Evolutionary conservation across 1,140 invertebrate species (phyloP), one percentile per base, ranked within the genome.

Genomic region (Tetramorium simillimum): DNA sequence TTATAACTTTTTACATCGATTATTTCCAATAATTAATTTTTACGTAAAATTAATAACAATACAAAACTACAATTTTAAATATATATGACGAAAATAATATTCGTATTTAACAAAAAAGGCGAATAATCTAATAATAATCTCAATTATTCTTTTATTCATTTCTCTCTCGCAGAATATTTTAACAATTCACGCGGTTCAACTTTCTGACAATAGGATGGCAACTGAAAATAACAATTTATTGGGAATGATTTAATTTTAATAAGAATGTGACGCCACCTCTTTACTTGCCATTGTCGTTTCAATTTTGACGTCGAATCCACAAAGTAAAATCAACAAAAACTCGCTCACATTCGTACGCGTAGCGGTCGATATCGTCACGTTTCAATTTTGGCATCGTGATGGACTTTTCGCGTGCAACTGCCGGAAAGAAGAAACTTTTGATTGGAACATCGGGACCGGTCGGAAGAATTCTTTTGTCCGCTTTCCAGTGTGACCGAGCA

Each of bases 371-470:
- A 88, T 88, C 84, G 92, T 92, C 92, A 89, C 92, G 90, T 92
- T 92, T 92, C 92, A 92, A 93, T 93, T 92, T 91, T 91, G 89
- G 85, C 88, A 86, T 46, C 73, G 80, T 90, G 92, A 92, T 92
- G 90, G 91, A 92, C 90, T 91, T 87, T 85, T 75, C 86, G 86
- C 80, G 80, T 88, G 82, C 65, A 46, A 78, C 24, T 49, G n/a
- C 21, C 58, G 76, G 73, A 80, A 88, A 89, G 86, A 89, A 85
- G 87, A 49, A 88, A 88, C 76, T 88, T 89, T 81, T 88, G 88
- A 89, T 88, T 89, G 82, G 87, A 88, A 89, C 75, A 80, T 37
- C 75, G 88, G 87, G 81, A 67, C 67, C 86, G 46, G 65, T 28
- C 84, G 86, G 56, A 85, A 85, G 72, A 75, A 67, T 75, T 72